Evolutionary conservation across 1,140 invertebrate genomes (phyloP), one percentile per base, ranked within the genome.

Genomic region (Drosophila ironensis): DNA sequence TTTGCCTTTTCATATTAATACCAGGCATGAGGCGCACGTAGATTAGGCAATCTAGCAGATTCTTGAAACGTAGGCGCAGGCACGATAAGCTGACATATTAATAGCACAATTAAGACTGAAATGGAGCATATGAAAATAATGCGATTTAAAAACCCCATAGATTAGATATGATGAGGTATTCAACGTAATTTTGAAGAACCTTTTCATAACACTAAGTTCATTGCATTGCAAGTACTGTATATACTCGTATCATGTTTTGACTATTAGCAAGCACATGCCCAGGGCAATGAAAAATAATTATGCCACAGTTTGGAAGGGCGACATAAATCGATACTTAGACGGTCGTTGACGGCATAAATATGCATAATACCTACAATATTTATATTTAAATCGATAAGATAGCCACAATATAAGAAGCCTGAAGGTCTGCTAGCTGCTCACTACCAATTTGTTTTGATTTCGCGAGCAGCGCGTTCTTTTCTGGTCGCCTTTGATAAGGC

Each of bases 321-420:
- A 40, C 28, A 56, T 72, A 53, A 70, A 64, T 41, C 37, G 19
- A 40, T 16, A 38, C 22, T 66, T 53, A 38, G 61, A 59, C 37
- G 41, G 48, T 37, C 59, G 33, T 25, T 59, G 60, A 61, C 35
- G 72, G 56, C 67, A 81, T 56, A 59, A 64, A 73, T 70, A 84
- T 77, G 69, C 78, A 84, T 59, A 72, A 51, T 53, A 76, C 56
- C 24, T 47, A 25, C 19, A 27, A 60, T 50, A 56, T 57, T 42
- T 44, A 69, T 57, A 61, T 54, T 48, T 80, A 53, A 25, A 50
- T 53, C 72, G 78, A 82, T 84, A 86, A 82, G 80, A 82, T 72
- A 63, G 9, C 35, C 48, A 9, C 45, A n/a, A n/a, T n/a, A n/a
- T n/a, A n/a, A n/a, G n/a, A n/a, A n/a, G 47, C 35, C 37, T 59